Conservation (phyloP, 2,888 invertebrate species). For the Morinoia aosen region DNA sequence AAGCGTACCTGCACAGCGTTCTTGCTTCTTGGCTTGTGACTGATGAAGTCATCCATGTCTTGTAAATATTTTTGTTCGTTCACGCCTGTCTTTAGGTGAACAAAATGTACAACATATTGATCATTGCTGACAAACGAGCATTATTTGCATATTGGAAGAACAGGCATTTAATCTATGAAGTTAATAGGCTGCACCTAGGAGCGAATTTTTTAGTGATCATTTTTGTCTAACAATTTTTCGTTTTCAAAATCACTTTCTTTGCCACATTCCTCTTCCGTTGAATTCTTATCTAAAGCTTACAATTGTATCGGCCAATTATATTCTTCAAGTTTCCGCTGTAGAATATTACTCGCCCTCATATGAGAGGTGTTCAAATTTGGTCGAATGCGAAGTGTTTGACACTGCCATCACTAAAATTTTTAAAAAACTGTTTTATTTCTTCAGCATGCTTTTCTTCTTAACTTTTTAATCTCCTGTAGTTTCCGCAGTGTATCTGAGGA, state of each 20-base stretch:
- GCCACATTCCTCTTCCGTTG: background rate
- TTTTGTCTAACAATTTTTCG: background rate
- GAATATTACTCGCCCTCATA: background rate
- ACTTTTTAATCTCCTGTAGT: background rate
- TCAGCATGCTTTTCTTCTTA: background rate
- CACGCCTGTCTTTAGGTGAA: background rate
- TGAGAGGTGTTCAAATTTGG: background rate
- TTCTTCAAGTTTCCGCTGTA: background rate
- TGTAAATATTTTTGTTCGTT: background rate
- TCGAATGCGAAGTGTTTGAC: background rate
- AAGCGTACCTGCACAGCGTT: background rate
- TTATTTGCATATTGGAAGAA: background rate
- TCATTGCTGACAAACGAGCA: background rate
- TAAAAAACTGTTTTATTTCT: background rate
- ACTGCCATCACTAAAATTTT: background rate
- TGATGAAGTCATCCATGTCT: background rate
- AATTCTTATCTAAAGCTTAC: background rate
- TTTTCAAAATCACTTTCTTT: background rate
- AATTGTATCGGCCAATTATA: background rate
- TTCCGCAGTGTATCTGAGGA: background rate
- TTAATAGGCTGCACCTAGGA: background rate
- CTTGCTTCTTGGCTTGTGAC: background rate
- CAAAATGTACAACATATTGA: background rate
- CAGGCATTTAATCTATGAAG: background rate
- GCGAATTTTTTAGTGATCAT: background rate